Percentiles rank a stretch among this genome's conserved stretches.
Conservation (phyloP, 2,888 invertebrate genomes). For the Coelogynopora nodosa region DNA sequence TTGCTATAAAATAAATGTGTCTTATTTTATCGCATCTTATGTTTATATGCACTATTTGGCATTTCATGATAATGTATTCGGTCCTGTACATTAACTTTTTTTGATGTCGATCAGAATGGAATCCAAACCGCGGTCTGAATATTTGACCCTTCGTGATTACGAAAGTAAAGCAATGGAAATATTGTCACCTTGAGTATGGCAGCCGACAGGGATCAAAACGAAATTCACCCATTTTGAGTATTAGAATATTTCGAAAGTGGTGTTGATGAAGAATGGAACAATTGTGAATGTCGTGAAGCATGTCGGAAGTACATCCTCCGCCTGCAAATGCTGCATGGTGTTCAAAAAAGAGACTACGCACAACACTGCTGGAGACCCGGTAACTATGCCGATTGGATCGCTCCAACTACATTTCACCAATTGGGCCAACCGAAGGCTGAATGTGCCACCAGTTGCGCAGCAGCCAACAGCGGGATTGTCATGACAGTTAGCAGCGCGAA, state of each 20-base stretch:
- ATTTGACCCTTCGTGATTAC: no score
- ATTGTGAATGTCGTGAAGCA: neutral
- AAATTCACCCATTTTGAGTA: no score
- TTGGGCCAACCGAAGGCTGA: constrained; percentile 87
- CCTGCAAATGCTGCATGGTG: constrained; percentile 74
- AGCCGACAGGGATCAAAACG: no score
- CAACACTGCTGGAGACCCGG: constrained; percentile 68
- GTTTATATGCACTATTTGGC: no score
- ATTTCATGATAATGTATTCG: no score
- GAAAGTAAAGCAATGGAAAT: no score
- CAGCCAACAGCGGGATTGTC: constrained; percentile 72
- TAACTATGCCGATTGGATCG: constrained; percentile 71
- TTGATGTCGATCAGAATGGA: no score
- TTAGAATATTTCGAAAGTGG: neutral
- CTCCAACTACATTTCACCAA: constrained; percentile 84
- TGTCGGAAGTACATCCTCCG: constrained; percentile 70
- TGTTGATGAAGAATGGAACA: neutral
- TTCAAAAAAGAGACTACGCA: constrained; percentile 69
- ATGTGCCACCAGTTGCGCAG: constrained; percentile 76
- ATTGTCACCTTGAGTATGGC: no score
- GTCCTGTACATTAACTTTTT: no score
- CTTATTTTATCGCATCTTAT: no score
- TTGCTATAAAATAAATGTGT: no score
- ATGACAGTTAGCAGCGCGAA: constrained; percentile 80
- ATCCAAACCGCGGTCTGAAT: no score